Evolutionary conservation across 2,113 vertebrate genomes (phyloP).

Genomic region (Loxodonta africana): DNA sequence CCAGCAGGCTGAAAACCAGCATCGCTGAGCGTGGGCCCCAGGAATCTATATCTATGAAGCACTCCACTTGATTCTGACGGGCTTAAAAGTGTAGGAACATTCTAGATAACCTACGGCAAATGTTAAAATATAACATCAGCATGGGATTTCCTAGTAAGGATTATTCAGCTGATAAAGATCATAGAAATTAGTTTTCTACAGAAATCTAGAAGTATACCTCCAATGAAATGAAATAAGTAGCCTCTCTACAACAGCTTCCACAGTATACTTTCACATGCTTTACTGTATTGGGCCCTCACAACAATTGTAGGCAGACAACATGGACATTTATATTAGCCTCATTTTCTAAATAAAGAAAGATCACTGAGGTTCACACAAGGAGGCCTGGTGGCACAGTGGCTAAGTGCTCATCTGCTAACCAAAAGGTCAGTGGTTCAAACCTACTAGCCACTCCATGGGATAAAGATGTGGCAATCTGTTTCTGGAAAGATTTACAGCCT

Average conservation of each 20-base stretch:
- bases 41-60: not conserved
- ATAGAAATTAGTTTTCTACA: slow-evolving; percentile 12
- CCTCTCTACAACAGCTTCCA: not conserved
- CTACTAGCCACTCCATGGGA: too few species aligned
- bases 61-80: not conserved
- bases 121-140: not conserved
- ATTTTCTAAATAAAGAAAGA: slow-evolving; percentile 20
- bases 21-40: not conserved
- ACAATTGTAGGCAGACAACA: not conserved
- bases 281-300: not conserved
- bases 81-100: not conserved
- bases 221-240: not conserved
- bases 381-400: not conserved
- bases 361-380: not conserved
- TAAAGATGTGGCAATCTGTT: too few species aligned
- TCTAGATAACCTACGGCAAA: not conserved
- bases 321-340: not conserved
- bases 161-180: not conserved
- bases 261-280: not conserved
- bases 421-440: too few species aligned
- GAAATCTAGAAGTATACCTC: not conserved
- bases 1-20: not conserved
- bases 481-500: too few species aligned
- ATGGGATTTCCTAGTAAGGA: not conserved
- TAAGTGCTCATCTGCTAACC: not conserved